Percentiles rank a stretch among this genome's conserved stretches.
phyloP scores from a whole-genome alignment of 2,113 vertebrate species.

The Geococcyx californianus region DNA sequence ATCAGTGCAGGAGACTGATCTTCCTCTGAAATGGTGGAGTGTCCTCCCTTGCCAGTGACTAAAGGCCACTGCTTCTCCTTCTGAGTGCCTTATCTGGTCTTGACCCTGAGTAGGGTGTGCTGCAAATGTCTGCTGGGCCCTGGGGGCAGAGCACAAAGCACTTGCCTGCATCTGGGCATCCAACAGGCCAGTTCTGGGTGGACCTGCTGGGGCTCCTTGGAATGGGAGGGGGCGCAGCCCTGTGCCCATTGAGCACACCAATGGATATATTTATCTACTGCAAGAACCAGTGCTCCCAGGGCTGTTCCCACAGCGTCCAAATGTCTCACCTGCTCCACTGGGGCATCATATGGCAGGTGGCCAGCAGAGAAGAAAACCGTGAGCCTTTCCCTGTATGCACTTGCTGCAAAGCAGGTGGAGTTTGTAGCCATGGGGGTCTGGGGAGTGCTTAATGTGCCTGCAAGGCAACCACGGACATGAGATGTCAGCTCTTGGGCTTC shows the following conservation, averaged over 20 bases:
- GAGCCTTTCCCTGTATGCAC: rapidly evolving
- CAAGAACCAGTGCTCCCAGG: neutral
- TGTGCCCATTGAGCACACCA: neutral
- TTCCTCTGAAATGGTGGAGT: neutral
- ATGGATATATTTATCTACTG: neutral
- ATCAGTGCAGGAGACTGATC: neutral
- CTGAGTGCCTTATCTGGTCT: neutral
- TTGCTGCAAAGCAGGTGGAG: neutral
- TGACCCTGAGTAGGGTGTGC: neutral
- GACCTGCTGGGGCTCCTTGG: rapidly evolving
- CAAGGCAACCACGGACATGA: rapidly evolving
- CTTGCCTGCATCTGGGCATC: neutral
- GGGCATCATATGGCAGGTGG: too few species aligned
- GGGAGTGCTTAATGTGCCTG: neutral
- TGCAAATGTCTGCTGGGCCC: neutral
- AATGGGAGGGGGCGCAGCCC: neutral
- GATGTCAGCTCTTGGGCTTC: neutral
- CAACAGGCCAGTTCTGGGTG: neutral
- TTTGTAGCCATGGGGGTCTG: neutral
- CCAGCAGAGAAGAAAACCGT: neutral
- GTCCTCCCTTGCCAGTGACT: neutral
- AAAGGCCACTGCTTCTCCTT: neutral
- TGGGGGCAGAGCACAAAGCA: neutral
- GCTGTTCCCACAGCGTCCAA: neutral
- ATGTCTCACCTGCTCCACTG: neutral